Conservation (phyloP, 2,797 vertebrate genomes). For the Sylvilagus floridanus region DNA sequence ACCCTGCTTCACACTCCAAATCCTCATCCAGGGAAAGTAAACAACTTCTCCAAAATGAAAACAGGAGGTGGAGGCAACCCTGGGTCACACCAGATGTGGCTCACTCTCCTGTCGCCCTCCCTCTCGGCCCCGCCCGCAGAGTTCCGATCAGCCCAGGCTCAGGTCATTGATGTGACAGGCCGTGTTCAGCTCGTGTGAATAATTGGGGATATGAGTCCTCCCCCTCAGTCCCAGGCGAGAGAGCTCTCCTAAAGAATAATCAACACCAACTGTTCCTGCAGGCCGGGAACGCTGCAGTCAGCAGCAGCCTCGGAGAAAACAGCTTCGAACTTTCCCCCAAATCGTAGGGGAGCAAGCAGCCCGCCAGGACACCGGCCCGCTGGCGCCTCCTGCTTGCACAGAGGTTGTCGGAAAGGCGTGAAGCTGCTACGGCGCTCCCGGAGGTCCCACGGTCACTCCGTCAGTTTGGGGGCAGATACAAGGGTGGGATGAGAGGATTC, state of each 20-base stretch:
- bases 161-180: background rate
- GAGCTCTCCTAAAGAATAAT: slow-evolving; percentile 62
- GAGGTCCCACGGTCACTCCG: background rate
- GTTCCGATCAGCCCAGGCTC: background rate
- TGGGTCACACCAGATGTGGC: background rate
- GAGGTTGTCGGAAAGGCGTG: background rate
- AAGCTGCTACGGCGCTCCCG: background rate
- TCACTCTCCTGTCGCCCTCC: background rate
- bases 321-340: slow-evolving; percentile 63
- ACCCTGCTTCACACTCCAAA: background rate
- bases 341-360: slow-evolving; percentile 62
- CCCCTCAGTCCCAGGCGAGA: background rate
- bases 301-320: slow-evolving; percentile 54
- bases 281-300: slow-evolving; percentile 52
- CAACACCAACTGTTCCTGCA: slow-evolving; percentile 69
- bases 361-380: background rate
- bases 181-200: slow-evolving; percentile 13
- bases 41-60: background rate
- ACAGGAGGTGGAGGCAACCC: background rate
- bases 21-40: slow-evolving; percentile 27
- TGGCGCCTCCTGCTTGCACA: background rate
- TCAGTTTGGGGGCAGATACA: slow-evolving; percentile 23
- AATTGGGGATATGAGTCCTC: slow-evolving; percentile 60
- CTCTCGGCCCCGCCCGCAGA: background rate
- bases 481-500: background rate